These are phyloP conservation scores for Metacarcinus magister DNA, from an alignment of 2,888 invertebrate genomes.

Conservation along the genomic window DNA sequence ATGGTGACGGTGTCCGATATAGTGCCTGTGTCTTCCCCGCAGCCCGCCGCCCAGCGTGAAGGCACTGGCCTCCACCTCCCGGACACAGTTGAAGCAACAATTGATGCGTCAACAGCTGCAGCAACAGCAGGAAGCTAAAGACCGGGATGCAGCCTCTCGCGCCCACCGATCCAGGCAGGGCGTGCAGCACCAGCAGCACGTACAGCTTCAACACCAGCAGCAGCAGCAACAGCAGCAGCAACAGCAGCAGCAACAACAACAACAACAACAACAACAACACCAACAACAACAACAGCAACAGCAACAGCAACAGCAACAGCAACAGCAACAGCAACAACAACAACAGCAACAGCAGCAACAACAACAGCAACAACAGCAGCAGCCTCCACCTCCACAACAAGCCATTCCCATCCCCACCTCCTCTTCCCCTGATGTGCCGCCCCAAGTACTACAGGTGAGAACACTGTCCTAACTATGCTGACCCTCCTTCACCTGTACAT, in stretches of 20 bases:
- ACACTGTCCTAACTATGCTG: background rate
- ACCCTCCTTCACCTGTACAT: background rate
- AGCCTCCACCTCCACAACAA: constrained; percentile 37
- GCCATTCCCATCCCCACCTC: constrained; percentile 73
- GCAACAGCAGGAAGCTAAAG: constrained; percentile 79
- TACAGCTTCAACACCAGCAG: constrained; percentile 63
- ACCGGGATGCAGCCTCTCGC: constrained; percentile 61
- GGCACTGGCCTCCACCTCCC: constrained; percentile 77
- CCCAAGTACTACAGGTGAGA: constrained; percentile 75
- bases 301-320: constrained; percentile 65
- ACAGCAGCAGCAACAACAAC: constrained; percentile 61
- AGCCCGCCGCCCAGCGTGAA: constrained; percentile 80
- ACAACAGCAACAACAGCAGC: constrained; percentile 64
- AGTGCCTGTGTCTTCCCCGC: background rate
- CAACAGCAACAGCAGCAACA: constrained; percentile 56
- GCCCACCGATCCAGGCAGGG: constrained; percentile 63
- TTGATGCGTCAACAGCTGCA: constrained; percentile 81
- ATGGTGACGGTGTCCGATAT: background rate
- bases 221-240: constrained; percentile 63
- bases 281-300: constrained; percentile 63
- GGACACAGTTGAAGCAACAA: constrained; percentile 81
- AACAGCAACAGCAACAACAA: constrained; percentile 65
- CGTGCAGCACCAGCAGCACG: constrained; percentile 71
- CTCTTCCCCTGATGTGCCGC: constrained; percentile 67
- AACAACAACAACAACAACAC: constrained; percentile 59